A percentile compares a stretch with the other conserved stretches of the same genome.
Evolutionary conservation across 2,113 vertebrate species (phyloP).

Genomic region (Xiphorhynchus elegans): DNA sequence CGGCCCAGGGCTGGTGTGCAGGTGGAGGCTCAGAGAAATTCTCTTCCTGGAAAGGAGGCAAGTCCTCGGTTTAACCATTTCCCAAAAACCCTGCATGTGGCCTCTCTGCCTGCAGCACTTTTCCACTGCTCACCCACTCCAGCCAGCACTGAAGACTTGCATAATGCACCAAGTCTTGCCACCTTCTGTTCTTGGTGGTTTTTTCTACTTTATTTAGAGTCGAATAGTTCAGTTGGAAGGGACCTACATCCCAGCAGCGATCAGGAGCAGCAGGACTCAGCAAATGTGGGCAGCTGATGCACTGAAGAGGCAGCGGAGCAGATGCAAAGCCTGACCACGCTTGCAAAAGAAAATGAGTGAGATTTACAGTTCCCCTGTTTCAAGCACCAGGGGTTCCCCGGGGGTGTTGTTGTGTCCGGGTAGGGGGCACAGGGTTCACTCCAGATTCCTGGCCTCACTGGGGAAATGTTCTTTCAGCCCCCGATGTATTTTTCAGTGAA

Average conservation of each 20-base stretch:
- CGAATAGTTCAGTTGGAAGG: neutral
- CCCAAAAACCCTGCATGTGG: neutral
- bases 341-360: neutral
- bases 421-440: neutral
- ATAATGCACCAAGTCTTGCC: neutral
- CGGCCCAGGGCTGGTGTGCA: neutral
- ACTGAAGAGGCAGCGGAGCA: neutral
- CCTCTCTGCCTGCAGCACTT: neutral
- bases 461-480: neutral
- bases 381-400: neutral
- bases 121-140: neutral
- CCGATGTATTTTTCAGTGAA: neutral
- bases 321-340: neutral
- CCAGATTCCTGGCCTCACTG: neutral
- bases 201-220: neutral
- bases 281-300: neutral
- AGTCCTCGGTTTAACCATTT: neutral
- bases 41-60: neutral
- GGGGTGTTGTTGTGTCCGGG: neutral
- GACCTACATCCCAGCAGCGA: neutral
- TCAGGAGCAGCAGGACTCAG: neutral
- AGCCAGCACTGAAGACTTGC: neutral
- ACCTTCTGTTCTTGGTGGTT: neutral
- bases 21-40: neutral
- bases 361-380: neutral